phyloP scores from a whole-genome alignment of 2,113 vertebrate genomes.

The Ophthalmotilapia sp. region DNA sequence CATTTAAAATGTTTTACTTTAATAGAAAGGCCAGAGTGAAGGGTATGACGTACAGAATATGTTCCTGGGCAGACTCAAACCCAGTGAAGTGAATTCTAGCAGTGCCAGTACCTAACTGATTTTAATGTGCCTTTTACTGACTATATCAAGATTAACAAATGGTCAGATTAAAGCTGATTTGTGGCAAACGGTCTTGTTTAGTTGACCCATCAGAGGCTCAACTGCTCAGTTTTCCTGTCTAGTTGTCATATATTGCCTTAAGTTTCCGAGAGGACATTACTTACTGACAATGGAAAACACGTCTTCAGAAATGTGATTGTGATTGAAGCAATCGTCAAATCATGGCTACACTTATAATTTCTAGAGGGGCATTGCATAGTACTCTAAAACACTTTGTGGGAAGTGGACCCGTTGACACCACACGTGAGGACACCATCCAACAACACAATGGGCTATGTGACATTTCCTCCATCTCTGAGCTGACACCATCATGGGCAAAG shows the following conservation, averaged over 20 bases:
- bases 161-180: background rate
- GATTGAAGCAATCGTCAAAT: background rate
- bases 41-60: background rate
- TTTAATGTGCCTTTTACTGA: background rate
- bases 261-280: background rate
- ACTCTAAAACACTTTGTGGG: background rate
- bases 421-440: background rate
- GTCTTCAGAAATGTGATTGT: background rate
- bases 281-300: background rate
- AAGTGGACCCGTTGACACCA: background rate
- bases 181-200: background rate
- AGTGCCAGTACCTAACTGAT: background rate
- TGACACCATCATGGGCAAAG: background rate
- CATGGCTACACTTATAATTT: background rate
- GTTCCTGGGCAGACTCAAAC: background rate
- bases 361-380: background rate
- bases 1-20: fast-evolving
- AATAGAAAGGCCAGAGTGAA: background rate
- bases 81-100: background rate
- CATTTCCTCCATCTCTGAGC: background rate
- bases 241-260: background rate
- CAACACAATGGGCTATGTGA: fast-evolving
- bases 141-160: background rate
- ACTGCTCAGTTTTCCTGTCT: background rate
- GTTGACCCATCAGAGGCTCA: background rate